A percentile compares a stretch with the other conserved stretches of the same genome.
These are phyloP conservation scores for Protonemura montana DNA, from an alignment of 2,888 invertebrate species.

Conservation along the genomic window DNA sequence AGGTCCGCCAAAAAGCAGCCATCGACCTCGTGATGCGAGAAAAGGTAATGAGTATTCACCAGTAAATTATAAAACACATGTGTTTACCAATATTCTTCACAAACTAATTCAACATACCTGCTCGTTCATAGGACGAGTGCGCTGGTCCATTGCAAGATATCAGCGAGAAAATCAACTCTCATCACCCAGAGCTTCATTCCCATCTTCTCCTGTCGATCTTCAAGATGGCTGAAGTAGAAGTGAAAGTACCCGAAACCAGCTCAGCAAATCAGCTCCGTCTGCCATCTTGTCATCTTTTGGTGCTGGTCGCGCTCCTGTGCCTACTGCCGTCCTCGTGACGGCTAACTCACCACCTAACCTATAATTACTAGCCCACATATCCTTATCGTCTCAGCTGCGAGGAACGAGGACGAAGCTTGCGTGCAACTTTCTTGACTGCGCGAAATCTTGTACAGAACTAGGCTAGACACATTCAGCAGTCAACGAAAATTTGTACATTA, in stretches of 20 bases:
- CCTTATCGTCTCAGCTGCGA: background rate
- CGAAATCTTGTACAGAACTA: slow-evolving; percentile 46
- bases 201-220: slow-evolving; percentile 88
- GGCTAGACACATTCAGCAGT: slow-evolving; percentile 22
- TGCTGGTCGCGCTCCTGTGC: slow-evolving; percentile 18
- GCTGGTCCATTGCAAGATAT: slow-evolving; percentile 81
- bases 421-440: slow-evolving; percentile 37
- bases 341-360: slow-evolving; percentile 29
- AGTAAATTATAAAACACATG: no score
- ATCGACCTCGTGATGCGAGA: slow-evolving; percentile 71
- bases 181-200: slow-evolving; percentile 84
- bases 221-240: slow-evolving; percentile 91
- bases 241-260: slow-evolving; percentile 77
- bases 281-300: slow-evolving; percentile 9
- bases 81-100: background rate
- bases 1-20: slow-evolving; percentile 55
- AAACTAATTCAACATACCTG: background rate
- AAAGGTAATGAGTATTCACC: slow-evolving; percentile 65
- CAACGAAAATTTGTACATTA: slow-evolving; percentile 28
- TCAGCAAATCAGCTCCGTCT: slow-evolving; percentile 22
- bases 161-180: slow-evolving; percentile 84
- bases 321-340: slow-evolving; percentile 47
- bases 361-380: slow-evolving; percentile 30
- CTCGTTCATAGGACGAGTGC: slow-evolving; percentile 78
- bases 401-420: background rate